These are phyloP conservation scores for Lutjanus erythropterus DNA, from an alignment of 2,113 vertebrate genomes.

Conservation along the genomic window DNA sequence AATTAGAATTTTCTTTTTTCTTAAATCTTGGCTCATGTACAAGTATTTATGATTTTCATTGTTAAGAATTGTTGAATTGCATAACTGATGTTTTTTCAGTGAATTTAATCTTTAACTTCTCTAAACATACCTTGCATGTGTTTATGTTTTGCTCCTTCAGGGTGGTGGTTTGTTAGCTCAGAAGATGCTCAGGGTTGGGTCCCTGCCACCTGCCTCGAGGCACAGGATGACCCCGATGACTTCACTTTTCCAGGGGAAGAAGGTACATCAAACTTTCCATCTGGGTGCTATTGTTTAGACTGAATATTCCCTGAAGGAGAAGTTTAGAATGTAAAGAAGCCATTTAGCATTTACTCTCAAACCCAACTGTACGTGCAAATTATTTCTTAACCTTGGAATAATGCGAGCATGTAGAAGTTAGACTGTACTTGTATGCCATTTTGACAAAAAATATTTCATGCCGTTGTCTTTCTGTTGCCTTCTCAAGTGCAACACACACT, in stretches of 20 bases:
- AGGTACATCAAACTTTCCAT: constrained; percentile 85
- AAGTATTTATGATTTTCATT: no score
- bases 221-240: constrained; percentile 95
- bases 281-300: background rate
- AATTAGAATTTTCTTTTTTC: no score
- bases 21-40: no score
- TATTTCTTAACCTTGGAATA: background rate
- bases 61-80: no score
- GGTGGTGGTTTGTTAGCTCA: constrained; percentile 99
- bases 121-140: background rate
- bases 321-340: background rate
- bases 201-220: constrained; percentile 96
- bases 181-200: constrained; percentile 98
- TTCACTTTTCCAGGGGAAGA: constrained; percentile 92
- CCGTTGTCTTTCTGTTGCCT: background rate
- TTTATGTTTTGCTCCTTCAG: constrained; percentile 75
- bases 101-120: no score
- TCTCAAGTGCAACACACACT: background rate
- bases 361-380: background rate
- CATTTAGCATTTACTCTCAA: constrained; percentile 1
- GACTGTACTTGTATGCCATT: background rate
- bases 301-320: background rate
- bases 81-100: no score
- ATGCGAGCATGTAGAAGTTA: background rate
- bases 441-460: background rate